Evolutionary conservation across 2,113 vertebrate species (phyloP), one percentile per base, ranked within the genome.

Genomic region (Tautogolabrus adspersus): DNA sequence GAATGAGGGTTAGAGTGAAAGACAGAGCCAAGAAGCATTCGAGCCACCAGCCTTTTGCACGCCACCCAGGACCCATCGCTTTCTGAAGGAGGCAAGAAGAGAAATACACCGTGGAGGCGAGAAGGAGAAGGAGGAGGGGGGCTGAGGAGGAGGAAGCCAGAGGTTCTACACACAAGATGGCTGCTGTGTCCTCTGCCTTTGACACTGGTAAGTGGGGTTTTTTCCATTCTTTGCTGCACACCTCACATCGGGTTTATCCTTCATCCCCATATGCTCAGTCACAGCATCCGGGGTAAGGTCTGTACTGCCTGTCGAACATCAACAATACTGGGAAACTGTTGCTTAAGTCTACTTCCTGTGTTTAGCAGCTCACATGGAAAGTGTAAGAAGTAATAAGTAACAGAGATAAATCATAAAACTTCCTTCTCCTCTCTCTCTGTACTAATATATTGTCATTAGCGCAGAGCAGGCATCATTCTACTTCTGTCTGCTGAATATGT

Each of bases 121-220:
- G 90, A 86, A 79, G 86, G 87, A 91, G 91, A 81, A 73, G 87
- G 56, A 86, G 90, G 79, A 91, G 90, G 86, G 89, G 83, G 86
- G 82, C 72, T 1, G 90, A 93, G 91, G 88, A 93, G 82, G 89
- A 93, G 88, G 90, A 92, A 87, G 89, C 91, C 91, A 90, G 88
- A 88, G 89, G 89, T 89, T 90, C 88, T 55, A 88, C 88, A 76
- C 87, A 93, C 93, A 95, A 94, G 92, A 95, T 95, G 94, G 94
- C 94, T 92, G 91, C 93, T 81, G 85, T 92, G 91, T 93, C 91
- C 90, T 91, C 92, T 89, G 87, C 84, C 81, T 92, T 88, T 68
- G 90, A 89, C 79, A 86, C 92, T 23, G 93, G 94, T 95, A 75
- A 93, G 93, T 92, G 75, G 68, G 55, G 15, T 10, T 52, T 52